Evolutionary conservation across 2,113 vertebrate genomes (phyloP), one percentile per base, ranked within the genome.

Genomic region (Eretmochelys imbricata): DNA sequence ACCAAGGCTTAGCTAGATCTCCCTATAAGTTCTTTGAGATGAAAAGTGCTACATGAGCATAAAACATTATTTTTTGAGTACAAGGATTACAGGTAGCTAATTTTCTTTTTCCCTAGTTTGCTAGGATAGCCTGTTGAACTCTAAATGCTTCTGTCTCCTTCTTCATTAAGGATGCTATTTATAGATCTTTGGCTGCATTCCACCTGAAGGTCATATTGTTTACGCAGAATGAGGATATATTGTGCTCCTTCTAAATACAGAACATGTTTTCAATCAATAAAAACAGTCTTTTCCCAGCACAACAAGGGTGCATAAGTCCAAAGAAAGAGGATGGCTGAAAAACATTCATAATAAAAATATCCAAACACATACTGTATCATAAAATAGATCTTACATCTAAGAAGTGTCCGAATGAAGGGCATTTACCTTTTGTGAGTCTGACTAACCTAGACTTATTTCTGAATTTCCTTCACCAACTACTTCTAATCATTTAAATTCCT

Each of bases 191-290:
- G 98, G 98, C 97, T 93, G 10, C 84, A 50, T 96, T 98, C 98
- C 98, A 98, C 93, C 91, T 90, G 97, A 80, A 93, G 85, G 96
- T 97, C 96, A 95, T 93, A 98, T 97, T 98, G 98, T 98, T 98
- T 98, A 97, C 89, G 38, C 50, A 59, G 93, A 97, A 80, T 95
- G 90, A 98, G 97, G 97, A 95, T 98, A 97, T 98, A 88, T 75
- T 96, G 94, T 76, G 90, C 93, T 96, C 95, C 97, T 98, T 97
- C 97, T 95, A 98, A 98, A 97, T 80, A 97, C 93, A 97, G 91
- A 97, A 88, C 27, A 91, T 87, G 83, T 97, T 97, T 97, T 91
- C 91, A 38, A 96, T 94, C 96, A 93, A 97, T 97, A 89, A 96
- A 94, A 92, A 38, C 82, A 72, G 19, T 3, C 17, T 88, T 97